A percentile compares a stretch with the other conserved stretches of the same genome.
These are phyloP conservation scores for Brachionichthys hirsutus DNA, from an alignment of 2,113 vertebrate species.

Conservation along the genomic window DNA sequence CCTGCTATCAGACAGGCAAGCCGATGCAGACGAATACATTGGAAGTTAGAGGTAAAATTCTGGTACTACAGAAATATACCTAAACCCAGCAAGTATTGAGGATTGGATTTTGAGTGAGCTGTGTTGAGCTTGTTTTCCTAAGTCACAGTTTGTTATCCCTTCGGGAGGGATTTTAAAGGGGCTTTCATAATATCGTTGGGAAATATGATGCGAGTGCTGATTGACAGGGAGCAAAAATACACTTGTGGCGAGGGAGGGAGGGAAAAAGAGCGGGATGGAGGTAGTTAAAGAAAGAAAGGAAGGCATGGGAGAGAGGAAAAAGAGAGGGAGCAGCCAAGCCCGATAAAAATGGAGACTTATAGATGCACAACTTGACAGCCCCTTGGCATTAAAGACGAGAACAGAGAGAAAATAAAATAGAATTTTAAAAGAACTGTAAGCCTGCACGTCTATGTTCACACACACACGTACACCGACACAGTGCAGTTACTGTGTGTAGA, in stretches of 20 bases:
- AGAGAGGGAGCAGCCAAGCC: conserved; percentile 41
- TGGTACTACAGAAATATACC: no score
- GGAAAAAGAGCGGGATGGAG: neutral
- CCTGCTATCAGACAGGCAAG: no score
- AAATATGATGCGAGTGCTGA: conserved; percentile 25
- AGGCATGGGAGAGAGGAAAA: conserved; percentile 25
- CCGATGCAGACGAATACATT: no score
- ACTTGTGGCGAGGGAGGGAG: conserved; percentile 10
- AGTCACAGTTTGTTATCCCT: conserved; percentile 2
- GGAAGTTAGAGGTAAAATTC: no score
- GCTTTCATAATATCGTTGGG: conserved; percentile 9
- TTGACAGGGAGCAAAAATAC: conserved; percentile 12
- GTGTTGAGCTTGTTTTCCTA: neutral
- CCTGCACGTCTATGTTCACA: conserved; percentile 62
- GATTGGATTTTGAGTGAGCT: neutral
- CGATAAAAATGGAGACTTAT: conserved; percentile 61
- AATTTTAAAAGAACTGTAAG: conserved; percentile 71
- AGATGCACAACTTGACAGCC: conserved; percentile 69
- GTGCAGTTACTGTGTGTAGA: conserved; percentile 18
- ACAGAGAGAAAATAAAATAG: conserved; percentile 62
- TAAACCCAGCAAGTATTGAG: neutral
- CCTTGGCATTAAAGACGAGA: conserved; percentile 69
- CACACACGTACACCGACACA: conserved; percentile 12
- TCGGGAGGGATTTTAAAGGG: conserved; percentile 29
- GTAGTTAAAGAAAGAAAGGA: conserved; percentile 24